These are phyloP conservation scores for Drosophila miranda DNA, from an alignment of 1,140 invertebrate species.

Conservation along the genomic window DNA sequence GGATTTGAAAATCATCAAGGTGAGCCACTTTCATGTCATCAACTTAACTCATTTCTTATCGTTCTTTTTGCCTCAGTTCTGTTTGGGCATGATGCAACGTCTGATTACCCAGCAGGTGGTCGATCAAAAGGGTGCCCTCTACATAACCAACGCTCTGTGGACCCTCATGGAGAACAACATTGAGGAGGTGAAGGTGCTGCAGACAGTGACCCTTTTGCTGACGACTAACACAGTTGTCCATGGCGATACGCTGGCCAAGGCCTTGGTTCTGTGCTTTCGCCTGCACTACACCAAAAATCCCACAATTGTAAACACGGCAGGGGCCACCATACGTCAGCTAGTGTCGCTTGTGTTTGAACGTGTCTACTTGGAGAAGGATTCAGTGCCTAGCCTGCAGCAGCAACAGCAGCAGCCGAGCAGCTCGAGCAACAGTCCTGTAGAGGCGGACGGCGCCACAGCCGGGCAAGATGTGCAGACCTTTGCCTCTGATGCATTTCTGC, in stretches of 20 bases:
- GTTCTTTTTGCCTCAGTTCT: conserved; percentile 86
- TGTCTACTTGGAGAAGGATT: conserved; percentile 87
- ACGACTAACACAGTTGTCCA: conserved; percentile 97
- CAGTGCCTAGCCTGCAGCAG: conserved; percentile 57
- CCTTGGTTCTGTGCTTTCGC: conserved; percentile 97
- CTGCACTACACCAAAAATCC: conserved; percentile 94
- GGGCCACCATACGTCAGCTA: conserved; percentile 97
- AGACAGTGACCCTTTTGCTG: conserved; percentile 96
- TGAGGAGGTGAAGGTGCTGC: conserved; percentile 97
- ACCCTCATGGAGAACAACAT: conserved; percentile 95
- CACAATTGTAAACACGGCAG: conserved; percentile 98
- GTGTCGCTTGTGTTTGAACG: conserved; percentile 98
- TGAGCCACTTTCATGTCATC: conserved; percentile 72
- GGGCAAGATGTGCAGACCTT: conserved; percentile 89
- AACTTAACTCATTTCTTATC: conserved; percentile 10
- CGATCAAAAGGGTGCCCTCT: conserved; percentile 94
- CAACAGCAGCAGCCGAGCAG: conserved; percentile 41
- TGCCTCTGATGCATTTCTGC: conserved; percentile 96
- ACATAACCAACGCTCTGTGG: conserved; percentile 96
- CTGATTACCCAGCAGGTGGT: conserved; percentile 92
- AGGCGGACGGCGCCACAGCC: conserved; percentile 13
- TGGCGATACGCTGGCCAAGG: conserved; percentile 96
- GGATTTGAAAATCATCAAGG: conserved; percentile 97
- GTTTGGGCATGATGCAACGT: conserved; percentile 94
- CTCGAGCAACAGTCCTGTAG: conserved; percentile 17